Evolutionary conservation across 2,888 invertebrate species (phyloP).

Genomic region (Limnephilus lunatus): DNA sequence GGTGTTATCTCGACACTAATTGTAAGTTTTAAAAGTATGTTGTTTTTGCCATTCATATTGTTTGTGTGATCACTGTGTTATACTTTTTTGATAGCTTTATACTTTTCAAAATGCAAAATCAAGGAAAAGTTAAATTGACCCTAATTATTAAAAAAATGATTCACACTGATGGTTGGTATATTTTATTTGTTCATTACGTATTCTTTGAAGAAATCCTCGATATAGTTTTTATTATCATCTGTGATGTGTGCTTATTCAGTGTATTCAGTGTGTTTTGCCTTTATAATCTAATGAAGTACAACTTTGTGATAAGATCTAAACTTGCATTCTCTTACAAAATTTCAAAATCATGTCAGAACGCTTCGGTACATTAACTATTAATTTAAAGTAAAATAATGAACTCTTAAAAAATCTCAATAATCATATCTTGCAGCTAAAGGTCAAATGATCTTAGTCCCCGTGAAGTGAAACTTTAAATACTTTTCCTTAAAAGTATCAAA

Average conservation of each 20-base stretch:
- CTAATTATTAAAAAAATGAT: slow-evolving; percentile 34
- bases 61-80: neutral
- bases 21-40: neutral
- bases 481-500: neutral
- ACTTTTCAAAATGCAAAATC: slow-evolving; percentile 35
- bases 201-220: neutral
- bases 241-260: neutral
- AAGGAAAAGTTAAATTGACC: slow-evolving; percentile 23
- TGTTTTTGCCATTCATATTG: neutral
- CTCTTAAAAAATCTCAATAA: neutral
- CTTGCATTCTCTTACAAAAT: neutral
- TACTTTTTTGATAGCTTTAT: neutral
- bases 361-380: neutral
- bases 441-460: neutral
- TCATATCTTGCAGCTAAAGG: neutral
- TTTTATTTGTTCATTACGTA: neutral
- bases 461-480: neutral
- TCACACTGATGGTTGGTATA: slow-evolving; percentile 18
- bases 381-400: neutral
- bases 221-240: neutral
- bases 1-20: slow-evolving; percentile 34
- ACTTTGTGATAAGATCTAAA: neutral
- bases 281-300: neutral
- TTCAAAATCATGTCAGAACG: neutral
- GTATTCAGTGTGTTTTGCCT: neutral